Conservation (phyloP, 2,888 invertebrate genomes). For the Protodeltote pygarga region DNA sequence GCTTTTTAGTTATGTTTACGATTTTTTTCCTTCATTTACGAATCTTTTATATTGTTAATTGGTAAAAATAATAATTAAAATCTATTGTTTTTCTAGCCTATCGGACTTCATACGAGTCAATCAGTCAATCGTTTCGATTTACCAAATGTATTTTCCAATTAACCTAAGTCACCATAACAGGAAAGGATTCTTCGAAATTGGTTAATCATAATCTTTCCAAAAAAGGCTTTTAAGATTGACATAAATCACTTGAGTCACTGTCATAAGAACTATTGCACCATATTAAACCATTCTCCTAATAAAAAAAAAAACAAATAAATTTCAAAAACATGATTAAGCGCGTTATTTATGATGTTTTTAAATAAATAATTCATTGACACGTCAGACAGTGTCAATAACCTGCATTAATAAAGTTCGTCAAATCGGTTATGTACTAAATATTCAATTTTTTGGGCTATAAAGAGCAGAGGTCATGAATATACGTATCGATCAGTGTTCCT, state of each 20-base stretch:
- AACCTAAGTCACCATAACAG: too few species aligned
- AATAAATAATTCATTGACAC: slow-evolving; percentile 46
- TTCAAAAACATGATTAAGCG: slow-evolving; percentile 11
- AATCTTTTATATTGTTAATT: too few species aligned
- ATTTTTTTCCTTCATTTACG: too few species aligned
- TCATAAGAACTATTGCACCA: slow-evolving; percentile 20
- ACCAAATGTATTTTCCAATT: too few species aligned
- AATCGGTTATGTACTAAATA: slow-evolving; percentile 41
- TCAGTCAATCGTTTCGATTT: too few species aligned
- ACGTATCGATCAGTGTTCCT: slow-evolving; percentile 35
- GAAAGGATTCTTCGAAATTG: too few species aligned
- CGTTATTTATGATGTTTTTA: slow-evolving; percentile 28
- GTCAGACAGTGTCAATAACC: slow-evolving; percentile 49
- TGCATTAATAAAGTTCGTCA: slow-evolving; percentile 35
- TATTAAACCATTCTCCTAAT: slow-evolving; percentile 8
- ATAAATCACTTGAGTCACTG: slow-evolving; percentile 14
- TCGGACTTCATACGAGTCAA: too few species aligned
- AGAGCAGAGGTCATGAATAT: slow-evolving; percentile 18
- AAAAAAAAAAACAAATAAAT: slow-evolving; percentile 4
- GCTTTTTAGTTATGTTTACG: too few species aligned
- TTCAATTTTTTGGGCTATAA: slow-evolving; percentile 35
- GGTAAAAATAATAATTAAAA: too few species aligned
- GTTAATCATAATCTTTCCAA: slow-evolving; percentile 6
- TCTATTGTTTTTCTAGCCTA: too few species aligned
- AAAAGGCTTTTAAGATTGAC: neutral